Conservation (phyloP, 2,888 invertebrate genomes). For the Machimus atricapillus region DNA sequence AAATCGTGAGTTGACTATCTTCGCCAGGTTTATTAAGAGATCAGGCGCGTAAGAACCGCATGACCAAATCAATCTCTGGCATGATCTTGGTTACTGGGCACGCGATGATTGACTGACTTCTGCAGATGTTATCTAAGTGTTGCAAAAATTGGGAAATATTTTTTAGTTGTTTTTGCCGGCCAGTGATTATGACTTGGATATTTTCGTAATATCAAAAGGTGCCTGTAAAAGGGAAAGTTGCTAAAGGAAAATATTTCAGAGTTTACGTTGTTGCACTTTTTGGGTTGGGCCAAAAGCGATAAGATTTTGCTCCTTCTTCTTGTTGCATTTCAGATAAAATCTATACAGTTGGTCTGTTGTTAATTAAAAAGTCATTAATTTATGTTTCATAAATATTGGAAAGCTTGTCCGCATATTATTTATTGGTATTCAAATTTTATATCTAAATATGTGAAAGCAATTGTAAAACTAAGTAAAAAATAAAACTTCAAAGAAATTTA, state of each 20-base stretch:
- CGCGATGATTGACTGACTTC: background rate
- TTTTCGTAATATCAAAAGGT: background rate
- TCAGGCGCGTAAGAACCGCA: slow-evolving; percentile 6
- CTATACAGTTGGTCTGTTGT: background rate
- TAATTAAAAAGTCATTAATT: background rate
- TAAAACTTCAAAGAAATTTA: no score
- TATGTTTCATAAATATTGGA: background rate
- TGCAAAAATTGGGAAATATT: background rate
- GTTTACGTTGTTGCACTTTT: background rate
- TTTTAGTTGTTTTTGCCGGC: background rate
- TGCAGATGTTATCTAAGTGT: slow-evolving; percentile 1
- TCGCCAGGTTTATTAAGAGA: background rate
- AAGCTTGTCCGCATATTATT: background rate
- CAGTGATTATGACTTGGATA: background rate
- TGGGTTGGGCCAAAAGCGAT: background rate
- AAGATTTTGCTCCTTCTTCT: background rate
- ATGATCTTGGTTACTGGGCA: background rate
- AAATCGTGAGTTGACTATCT: slow-evolving; percentile 15
- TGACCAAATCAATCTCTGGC: background rate
- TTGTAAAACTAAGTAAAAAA: no score
- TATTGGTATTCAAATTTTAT: background rate
- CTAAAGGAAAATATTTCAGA: background rate
- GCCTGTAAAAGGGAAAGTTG: background rate
- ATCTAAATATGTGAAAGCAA: background rate
- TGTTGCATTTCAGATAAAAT: background rate